These are phyloP conservation scores for Argopecten irradians DNA, from an alignment of 1,140 invertebrate genomes.

Conservation along the genomic window DNA sequence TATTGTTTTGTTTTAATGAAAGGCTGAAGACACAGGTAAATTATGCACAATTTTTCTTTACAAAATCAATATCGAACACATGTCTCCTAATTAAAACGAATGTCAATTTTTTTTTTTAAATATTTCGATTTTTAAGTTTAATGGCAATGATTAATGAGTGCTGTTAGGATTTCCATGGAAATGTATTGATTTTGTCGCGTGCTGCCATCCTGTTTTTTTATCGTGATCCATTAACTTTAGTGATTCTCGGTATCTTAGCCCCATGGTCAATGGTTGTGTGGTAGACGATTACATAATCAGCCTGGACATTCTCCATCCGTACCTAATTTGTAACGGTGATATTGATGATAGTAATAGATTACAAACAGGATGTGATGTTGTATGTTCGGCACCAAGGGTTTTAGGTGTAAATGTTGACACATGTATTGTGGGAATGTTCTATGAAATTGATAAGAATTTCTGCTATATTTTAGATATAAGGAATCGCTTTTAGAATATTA, in stretches of 20 bases:
- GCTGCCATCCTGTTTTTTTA: neutral
- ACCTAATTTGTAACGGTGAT: neutral
- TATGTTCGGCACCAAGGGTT: neutral
- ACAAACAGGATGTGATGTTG: neutral
- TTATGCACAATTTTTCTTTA: neutral
- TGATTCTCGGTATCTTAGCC: neutral
- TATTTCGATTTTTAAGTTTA: neutral
- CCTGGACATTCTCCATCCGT: neutral
- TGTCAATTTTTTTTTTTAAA: no score
- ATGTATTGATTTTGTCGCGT: neutral
- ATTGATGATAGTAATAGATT: neutral
- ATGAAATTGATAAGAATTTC: neutral
- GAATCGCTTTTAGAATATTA: neutral
- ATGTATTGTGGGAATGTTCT: neutral
- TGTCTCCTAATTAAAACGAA: neutral
- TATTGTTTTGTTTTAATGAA: neutral
- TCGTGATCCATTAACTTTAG: neutral
- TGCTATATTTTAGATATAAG: neutral
- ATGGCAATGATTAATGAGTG: slow-evolving; percentile 15
- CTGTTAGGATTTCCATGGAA: neutral
- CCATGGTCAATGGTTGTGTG: neutral
- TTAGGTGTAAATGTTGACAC: neutral
- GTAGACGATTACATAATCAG: neutral
- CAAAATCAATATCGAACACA: neutral
- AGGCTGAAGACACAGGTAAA: neutral